Evolutionary conservation across 2,888 invertebrate species (phyloP).

Genomic region (Quadroppia sp.): DNA sequence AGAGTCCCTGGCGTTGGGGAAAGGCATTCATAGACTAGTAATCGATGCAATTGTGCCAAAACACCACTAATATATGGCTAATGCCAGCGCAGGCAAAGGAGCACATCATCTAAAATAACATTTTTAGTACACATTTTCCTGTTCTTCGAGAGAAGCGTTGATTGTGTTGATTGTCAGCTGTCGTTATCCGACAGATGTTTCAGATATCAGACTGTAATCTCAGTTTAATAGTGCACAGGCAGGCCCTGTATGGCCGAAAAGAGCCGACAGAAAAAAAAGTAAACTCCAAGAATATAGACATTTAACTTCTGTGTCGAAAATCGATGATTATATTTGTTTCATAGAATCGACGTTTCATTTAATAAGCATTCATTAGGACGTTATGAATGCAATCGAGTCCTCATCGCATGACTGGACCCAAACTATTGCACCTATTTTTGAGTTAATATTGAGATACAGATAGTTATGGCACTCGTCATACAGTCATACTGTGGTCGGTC

Average conservation of each 20-base stretch:
- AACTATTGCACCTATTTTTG: background rate
- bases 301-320: background rate
- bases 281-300: background rate
- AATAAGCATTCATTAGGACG: conserved; percentile 16
- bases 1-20: background rate
- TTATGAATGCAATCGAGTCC: background rate
- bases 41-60: conserved; percentile 22
- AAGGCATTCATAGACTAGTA: conserved; percentile 20
- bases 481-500: conserved; percentile 21
- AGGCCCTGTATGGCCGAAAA: background rate
- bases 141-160: conserved; percentile 2
- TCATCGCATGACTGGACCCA: background rate
- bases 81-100: background rate
- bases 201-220: conserved; percentile 38
- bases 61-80: background rate
- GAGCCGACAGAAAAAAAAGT: conserved; percentile 2
- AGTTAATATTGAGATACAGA: background rate
- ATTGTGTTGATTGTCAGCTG: conserved; percentile 38
- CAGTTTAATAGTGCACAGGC: conserved; percentile 37
- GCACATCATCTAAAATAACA: conserved; percentile 31
- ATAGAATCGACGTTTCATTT: background rate
- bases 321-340: background rate
- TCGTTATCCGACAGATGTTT: conserved; percentile 40
- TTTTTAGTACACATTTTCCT: conserved; percentile 31
- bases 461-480: conserved; percentile 24